A percentile compares a stretch with the other conserved stretches of the same genome.
These are phyloP conservation scores for Mycalesis mineus DNA, from an alignment of 2,888 invertebrate species.

Conservation along the genomic window DNA sequence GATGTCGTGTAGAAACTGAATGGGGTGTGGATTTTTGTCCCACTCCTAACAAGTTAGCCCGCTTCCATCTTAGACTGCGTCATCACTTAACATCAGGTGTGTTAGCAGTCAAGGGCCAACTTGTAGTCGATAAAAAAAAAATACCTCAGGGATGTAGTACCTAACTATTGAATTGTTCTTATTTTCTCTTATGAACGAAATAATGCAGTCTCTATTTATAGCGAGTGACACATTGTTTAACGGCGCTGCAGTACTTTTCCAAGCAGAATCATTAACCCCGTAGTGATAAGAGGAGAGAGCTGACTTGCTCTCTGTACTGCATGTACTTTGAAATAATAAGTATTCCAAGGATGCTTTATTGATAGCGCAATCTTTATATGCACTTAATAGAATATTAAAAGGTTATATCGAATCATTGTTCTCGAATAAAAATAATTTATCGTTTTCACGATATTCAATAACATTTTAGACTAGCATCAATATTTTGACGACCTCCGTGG, in stretches of 20 bases:
- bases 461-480: not conserved
- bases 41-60: no score
- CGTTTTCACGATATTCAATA: not conserved
- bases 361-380: slow-evolving; percentile 9
- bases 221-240: slow-evolving; percentile 40
- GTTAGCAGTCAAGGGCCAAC: no score
- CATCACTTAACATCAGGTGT: no score
- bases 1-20: no score
- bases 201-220: not conserved
- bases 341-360: slow-evolving; percentile 1
- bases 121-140: no score
- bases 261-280: slow-evolving; percentile 52
- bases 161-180: no score
- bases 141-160: no score
- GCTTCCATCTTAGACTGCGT: no score
- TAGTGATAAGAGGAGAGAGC: slow-evolving; percentile 40
- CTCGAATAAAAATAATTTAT: not conserved
- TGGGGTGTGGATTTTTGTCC: no score
- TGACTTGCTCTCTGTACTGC: slow-evolving; percentile 13
- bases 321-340: slow-evolving; percentile 2
- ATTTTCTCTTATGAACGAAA: not conserved
- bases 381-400: slow-evolving; percentile 10
- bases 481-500: no score
- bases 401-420: not conserved
- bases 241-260: slow-evolving; percentile 64